Evolutionary conservation across 2,797 vertebrate genomes (phyloP).

Genomic region (Siniperca scherzeri): DNA sequence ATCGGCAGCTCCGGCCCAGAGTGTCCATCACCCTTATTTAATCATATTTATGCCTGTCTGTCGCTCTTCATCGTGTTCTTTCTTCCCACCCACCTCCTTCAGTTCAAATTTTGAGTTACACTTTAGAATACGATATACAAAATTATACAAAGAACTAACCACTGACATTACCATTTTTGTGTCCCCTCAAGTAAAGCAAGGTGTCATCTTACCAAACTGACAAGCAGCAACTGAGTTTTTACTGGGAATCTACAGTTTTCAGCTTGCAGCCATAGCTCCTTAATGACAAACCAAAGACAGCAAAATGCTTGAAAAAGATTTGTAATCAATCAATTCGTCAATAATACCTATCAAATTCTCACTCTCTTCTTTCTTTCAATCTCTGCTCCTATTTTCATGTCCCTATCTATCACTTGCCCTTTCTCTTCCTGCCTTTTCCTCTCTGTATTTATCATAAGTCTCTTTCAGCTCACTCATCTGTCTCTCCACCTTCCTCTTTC

Average conservation of each 20-base stretch:
- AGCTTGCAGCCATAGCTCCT: not conserved
- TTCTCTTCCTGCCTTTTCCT: conserved; percentile 12
- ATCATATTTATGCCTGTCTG: not conserved
- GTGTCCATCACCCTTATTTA: conserved; percentile 27
- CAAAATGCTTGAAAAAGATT: conserved; percentile 20
- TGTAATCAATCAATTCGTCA: conserved; percentile 36
- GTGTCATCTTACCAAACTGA: conserved; percentile 1
- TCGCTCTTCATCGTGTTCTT: not conserved
- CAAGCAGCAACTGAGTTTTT: conserved; percentile 6
- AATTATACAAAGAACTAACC: not conserved
- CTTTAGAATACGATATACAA: not conserved
- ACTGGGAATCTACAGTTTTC: conserved; percentile 1
- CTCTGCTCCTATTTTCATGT: conserved; percentile 24
- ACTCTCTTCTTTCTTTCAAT: conserved; percentile 16
- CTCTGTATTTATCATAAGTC: conserved; percentile 41
- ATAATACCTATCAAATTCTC: conserved; percentile 31
- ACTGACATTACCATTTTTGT: not conserved
- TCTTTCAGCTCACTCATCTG: conserved; percentile 32
- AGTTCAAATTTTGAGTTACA: not conserved
- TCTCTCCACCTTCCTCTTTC: conserved; percentile 3
- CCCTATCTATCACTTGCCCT: conserved; percentile 13
- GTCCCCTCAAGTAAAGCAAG: conserved; percentile 2
- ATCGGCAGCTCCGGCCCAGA: conserved; percentile 8
- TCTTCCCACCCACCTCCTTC: not conserved
- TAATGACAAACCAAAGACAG: conserved; percentile 11